phyloP scores from a whole-genome alignment of 2,113 vertebrate species.

The western clawed frog (Xenopus tropicalis) region DNA sequence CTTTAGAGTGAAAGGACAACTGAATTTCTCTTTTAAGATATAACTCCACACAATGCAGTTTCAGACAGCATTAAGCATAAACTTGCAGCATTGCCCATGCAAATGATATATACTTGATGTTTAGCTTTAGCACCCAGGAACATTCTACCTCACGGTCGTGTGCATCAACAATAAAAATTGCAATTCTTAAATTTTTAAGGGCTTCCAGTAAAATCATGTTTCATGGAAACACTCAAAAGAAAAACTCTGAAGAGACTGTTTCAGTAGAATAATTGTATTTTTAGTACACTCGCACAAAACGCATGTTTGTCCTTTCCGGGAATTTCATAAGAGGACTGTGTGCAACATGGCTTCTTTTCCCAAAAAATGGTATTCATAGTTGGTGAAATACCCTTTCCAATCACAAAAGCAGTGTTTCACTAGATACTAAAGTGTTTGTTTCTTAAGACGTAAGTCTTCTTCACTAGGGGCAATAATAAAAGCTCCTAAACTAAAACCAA shows the following conservation, averaged over 20 bases:
- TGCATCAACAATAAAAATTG: slow-evolving; percentile 51
- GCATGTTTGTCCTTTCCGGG: slow-evolving; percentile 56
- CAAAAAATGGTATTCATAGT: slow-evolving; percentile 48
- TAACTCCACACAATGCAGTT: slow-evolving; percentile 43
- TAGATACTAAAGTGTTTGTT: too few species aligned
- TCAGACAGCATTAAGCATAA: slow-evolving; percentile 61
- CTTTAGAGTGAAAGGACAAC: slow-evolving; percentile 1
- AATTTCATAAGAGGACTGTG: slow-evolving; percentile 42
- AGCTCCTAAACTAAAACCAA: too few species aligned
- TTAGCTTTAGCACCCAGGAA: slow-evolving; percentile 66
- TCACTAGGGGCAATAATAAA: not conserved
- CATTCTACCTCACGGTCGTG: slow-evolving; percentile 39
- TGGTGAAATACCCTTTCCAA: too few species aligned
- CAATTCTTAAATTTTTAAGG: slow-evolving; percentile 54
- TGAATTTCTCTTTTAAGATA: slow-evolving; percentile 2
- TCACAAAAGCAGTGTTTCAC: too few species aligned
- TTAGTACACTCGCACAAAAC: slow-evolving; percentile 56
- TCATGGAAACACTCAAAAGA: slow-evolving; percentile 12
- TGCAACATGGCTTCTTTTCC: slow-evolving; percentile 77
- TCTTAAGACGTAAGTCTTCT: too few species aligned
- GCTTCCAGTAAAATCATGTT: slow-evolving; percentile 60
- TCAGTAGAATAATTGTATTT: slow-evolving; percentile 42
- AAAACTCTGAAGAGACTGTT: not conserved
- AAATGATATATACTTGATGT: slow-evolving; percentile 69
- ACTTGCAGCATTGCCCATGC: slow-evolving; percentile 72